These are phyloP conservation scores for Manis pentadactyla DNA, from an alignment of 2,797 vertebrate genomes.

Conservation along the genomic window DNA sequence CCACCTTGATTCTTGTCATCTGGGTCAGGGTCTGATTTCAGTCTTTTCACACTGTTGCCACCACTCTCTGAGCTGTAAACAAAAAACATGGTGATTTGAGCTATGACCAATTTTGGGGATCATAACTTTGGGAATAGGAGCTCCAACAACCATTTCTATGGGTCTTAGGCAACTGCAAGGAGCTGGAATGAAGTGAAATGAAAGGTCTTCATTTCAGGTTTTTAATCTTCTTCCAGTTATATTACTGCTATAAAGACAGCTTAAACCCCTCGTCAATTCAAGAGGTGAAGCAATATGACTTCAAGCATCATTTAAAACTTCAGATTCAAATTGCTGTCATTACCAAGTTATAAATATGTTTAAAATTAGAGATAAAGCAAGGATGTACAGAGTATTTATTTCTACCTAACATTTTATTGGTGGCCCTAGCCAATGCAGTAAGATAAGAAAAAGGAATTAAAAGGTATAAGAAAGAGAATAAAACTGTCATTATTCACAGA, in stretches of 20 bases:
- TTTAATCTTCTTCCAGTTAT: conserved; percentile 30
- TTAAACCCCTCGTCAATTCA: conserved; percentile 12
- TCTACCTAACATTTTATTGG: neutral
- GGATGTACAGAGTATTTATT: neutral
- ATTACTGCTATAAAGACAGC: conserved; percentile 30
- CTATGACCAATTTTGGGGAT: neutral
- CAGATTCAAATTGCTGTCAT: neutral
- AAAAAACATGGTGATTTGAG: conserved; percentile 57
- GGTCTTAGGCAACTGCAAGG: neutral
- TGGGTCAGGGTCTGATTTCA: conserved; percentile 91
- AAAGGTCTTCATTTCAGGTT: conserved; percentile 37
- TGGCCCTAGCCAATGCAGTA: neutral
- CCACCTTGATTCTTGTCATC: conserved; percentile 92
- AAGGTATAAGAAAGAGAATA: neutral
- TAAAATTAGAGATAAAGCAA: conserved; percentile 2
- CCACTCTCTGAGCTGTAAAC: conserved; percentile 93
- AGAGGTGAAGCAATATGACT: neutral
- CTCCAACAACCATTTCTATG: neutral
- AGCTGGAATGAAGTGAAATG: neutral
- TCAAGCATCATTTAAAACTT: neutral
- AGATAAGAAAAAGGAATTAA: neutral
- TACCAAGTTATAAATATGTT: neutral
- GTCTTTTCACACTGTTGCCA: conserved; percentile 94
- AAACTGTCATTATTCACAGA: neutral
- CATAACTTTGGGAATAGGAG: neutral